phyloP scores from a whole-genome alignment of 1,140 invertebrate species.

The Bacillus rossius region DNA sequence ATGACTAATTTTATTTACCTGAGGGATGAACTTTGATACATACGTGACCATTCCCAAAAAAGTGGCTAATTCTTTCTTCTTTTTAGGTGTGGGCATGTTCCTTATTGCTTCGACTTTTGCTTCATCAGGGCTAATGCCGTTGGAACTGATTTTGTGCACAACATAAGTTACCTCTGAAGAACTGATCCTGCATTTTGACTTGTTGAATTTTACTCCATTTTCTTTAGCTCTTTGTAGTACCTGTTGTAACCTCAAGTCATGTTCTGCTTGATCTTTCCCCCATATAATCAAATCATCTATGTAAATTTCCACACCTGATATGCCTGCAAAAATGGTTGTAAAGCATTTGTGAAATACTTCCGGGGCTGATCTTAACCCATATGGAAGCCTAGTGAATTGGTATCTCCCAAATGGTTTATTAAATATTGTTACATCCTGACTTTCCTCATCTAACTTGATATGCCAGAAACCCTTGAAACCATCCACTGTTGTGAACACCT shows the following conservation, averaged over 20 bases:
- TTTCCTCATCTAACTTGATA: slow-evolving; percentile 25
- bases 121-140: slow-evolving; percentile 31
- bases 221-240: slow-evolving; percentile 23
- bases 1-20: slow-evolving; percentile 34
- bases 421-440: slow-evolving; percentile 16
- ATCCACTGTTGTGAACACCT: slow-evolving; percentile 32
- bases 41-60: slow-evolving; percentile 17
- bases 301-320: slow-evolving; percentile 16
- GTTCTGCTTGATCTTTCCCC: slow-evolving; percentile 15
- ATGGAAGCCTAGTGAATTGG: slow-evolving; percentile 7
- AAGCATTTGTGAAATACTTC: slow-evolving; percentile 22
- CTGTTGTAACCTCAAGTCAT: slow-evolving; percentile 15
- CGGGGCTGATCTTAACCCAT: slow-evolving; percentile 14
- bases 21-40: slow-evolving; percentile 16
- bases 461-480: slow-evolving; percentile 30
- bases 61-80: slow-evolving; percentile 4
- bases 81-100: slow-evolving; percentile 27
- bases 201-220: slow-evolving; percentile 28
- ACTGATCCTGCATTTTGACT: slow-evolving; percentile 27
- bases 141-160: slow-evolving; percentile 34
- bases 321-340: slow-evolving; percentile 14
- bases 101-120: slow-evolving; percentile 31
- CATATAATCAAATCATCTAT: slow-evolving; percentile 24
- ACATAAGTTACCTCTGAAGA: slow-evolving; percentile 30
- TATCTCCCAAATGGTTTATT: slow-evolving; percentile 14